These are phyloP conservation scores for Acanthurus tractus DNA, from an alignment of 2,797 vertebrate species.

Conservation along the genomic window DNA sequence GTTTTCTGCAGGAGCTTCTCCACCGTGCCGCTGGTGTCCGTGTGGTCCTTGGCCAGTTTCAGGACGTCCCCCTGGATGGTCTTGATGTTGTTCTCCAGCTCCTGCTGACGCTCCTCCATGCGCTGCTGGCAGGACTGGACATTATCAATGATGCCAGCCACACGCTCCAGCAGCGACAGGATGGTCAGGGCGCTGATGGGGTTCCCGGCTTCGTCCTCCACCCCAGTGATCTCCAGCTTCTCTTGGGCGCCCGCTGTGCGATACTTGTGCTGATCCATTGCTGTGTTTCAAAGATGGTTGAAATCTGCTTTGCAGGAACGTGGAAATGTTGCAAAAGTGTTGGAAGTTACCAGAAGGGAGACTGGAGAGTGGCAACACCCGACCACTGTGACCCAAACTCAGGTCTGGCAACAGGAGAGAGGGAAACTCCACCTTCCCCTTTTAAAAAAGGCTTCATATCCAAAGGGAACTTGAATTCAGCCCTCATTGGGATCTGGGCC, in stretches of 20 bases:
- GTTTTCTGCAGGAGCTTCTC: slow-evolving; percentile 96
- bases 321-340: not conserved
- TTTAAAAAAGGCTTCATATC: slow-evolving; percentile 83
- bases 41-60: slow-evolving; percentile 93
- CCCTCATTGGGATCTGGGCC: slow-evolving; percentile 52
- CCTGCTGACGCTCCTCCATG: slow-evolving; percentile 94
- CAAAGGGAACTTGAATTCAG: slow-evolving; percentile 74
- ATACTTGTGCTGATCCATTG: slow-evolving; percentile 77
- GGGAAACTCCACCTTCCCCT: slow-evolving; percentile 81
- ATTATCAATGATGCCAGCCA: slow-evolving; percentile 94
- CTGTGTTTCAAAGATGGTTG: not conserved
- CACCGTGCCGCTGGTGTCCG: slow-evolving; percentile 89
- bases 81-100: slow-evolving; percentile 92
- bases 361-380: slow-evolving; percentile 60
- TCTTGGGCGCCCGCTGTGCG: slow-evolving; percentile 67
- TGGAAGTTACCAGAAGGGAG: slow-evolving; percentile 41
- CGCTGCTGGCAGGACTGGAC: slow-evolving; percentile 96
- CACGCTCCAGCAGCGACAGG: slow-evolving; percentile 95
- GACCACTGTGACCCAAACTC: slow-evolving; percentile 75
- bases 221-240: slow-evolving; percentile 82
- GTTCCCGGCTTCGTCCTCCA: slow-evolving; percentile 92
- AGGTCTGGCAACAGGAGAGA: slow-evolving; percentile 78
- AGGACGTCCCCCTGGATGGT: slow-evolving; percentile 94
- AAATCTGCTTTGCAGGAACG: not conserved
- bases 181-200: slow-evolving; percentile 91